Conservation (phyloP, 2,797 vertebrate species). For the Melanotaenia trifasciata region DNA sequence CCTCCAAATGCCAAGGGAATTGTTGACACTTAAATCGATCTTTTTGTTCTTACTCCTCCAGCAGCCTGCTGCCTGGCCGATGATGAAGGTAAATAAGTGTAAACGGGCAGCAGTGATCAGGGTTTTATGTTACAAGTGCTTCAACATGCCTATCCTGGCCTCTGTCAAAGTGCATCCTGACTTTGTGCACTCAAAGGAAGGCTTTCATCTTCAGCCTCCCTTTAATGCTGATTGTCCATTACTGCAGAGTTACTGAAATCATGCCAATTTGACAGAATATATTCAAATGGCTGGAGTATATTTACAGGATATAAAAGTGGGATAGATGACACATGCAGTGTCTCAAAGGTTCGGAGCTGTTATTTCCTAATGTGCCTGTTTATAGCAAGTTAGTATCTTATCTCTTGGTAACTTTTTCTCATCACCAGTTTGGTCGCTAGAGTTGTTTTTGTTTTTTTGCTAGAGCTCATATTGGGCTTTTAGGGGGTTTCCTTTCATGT, state of each 20-base stretch:
- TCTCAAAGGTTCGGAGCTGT: background rate
- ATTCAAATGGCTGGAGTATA: constrained; percentile 21
- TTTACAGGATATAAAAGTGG: constrained; percentile 25
- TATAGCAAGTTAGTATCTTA: background rate
- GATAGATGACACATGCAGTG: constrained; percentile 23
- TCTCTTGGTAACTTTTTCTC: constrained; percentile 22
- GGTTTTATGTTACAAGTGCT: constrained; percentile 31
- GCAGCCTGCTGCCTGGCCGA: constrained; percentile 31
- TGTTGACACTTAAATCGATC: constrained; percentile 50
- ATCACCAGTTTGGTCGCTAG: constrained; percentile 21
- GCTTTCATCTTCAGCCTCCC: constrained; percentile 13
- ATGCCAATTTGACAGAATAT: constrained; percentile 13
- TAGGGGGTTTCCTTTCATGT: background rate
- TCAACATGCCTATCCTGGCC: background rate
- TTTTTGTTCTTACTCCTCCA: constrained; percentile 17
- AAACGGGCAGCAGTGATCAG: constrained; percentile 27
- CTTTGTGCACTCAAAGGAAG: constrained; percentile 1
- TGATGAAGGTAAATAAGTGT: constrained; percentile 39
- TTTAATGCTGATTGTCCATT: background rate
- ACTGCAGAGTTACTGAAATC: constrained; percentile 13
- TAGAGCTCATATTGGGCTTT: background rate
- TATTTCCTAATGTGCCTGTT: constrained; percentile 4
- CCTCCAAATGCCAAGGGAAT: constrained; percentile 52
- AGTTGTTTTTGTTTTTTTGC: constrained; percentile 24
- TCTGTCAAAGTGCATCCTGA: constrained; percentile 3